Base-by-base conservation (phyloP, 2,797 vertebrate genomes). In the Falco naumanni region DNA sequence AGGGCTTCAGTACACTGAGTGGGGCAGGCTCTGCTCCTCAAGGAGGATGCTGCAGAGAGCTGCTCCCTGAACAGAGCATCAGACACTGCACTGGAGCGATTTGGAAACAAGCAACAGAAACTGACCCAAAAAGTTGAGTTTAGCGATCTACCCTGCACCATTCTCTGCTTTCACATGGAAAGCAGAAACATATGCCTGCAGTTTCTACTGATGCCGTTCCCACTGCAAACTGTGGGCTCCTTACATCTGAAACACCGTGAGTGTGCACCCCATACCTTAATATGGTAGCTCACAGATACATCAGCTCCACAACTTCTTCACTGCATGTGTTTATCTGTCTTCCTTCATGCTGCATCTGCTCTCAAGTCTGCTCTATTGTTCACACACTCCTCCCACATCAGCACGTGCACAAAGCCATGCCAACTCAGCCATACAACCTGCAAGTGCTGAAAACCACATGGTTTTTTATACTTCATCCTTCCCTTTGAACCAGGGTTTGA, bases 341-440 rank as follows among this genome's bases (percentile, higher is more conserved):
- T 47, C 22, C 29, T 70, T 53, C 59, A 17, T 7, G 13, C 24
- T 68, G 20, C 33, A 17, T 26, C 34, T 79, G 48, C 41, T 74
- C 41, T 63, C 14, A 63, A 43, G 53, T 57, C 8, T 22, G 13
- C 24, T 63, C 56, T 37, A 8, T 43, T 37, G 16, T 60, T 76
- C 69, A 43, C 9, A 5, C 11, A 10, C n/a, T 16, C 16, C 34
- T 69, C 34, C 33, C 29, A n/a, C 21, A 47, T 16, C 33, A 47
- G 21, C 1, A 0, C 5, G 7, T 45, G 29, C 0, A 1, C 43
- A 51, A 57, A 64, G n/a, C 50, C 56, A 80, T 13, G n/a, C 51
- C 57, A 65, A 13, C 6, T 41, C 16, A 41, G 56, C 48, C 33
- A 31, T 3, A 53, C 39, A 65, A 48, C 37, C 43, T 51, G 17